Percentiles rank a stretch among this genome's conserved stretches.
phyloP scores from a whole-genome alignment of 2,888 invertebrate genomes.

The Agonopterix subpropinquella region DNA sequence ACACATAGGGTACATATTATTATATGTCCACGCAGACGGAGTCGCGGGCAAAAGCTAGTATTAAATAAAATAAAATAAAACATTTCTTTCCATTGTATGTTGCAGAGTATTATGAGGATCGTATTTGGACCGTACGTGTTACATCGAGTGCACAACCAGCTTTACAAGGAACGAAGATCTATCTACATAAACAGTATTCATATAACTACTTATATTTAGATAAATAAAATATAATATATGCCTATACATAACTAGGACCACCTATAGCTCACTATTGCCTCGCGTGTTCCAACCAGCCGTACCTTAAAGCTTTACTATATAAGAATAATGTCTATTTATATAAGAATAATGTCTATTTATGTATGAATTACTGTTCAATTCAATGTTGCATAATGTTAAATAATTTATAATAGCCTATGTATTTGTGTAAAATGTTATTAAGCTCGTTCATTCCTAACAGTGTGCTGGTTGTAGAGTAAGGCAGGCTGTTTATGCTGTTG shows the following conservation, averaged over 20 bases:
- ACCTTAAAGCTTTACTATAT: constrained; percentile 12
- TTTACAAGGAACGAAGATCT: constrained; percentile 66
- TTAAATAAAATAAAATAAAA: no score
- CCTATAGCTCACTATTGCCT: constrained; percentile 51
- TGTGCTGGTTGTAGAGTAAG: constrained; percentile 7
- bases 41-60: no score
- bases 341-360: no score
- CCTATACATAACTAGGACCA: constrained; percentile 31
- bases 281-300: constrained; percentile 35
- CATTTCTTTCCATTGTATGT: constrained; percentile 13
- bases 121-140: constrained; percentile 36
- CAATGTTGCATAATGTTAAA: not conserved
- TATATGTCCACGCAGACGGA: no score
- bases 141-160: constrained; percentile 47
- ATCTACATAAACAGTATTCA: constrained; percentile 71
- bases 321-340: no score
- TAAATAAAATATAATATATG: constrained; percentile 24
- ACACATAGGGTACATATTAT: no score
- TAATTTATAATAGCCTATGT: no score
- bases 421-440: not conserved
- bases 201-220: constrained; percentile 59
- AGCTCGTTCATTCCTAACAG: constrained; percentile 3
- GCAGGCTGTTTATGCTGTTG: constrained; percentile 4
- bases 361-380: not conserved
- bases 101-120: constrained; percentile 55